phyloP scores from a whole-genome alignment of 2,797 vertebrate genomes.

The Micrastur ruficollis region DNA sequence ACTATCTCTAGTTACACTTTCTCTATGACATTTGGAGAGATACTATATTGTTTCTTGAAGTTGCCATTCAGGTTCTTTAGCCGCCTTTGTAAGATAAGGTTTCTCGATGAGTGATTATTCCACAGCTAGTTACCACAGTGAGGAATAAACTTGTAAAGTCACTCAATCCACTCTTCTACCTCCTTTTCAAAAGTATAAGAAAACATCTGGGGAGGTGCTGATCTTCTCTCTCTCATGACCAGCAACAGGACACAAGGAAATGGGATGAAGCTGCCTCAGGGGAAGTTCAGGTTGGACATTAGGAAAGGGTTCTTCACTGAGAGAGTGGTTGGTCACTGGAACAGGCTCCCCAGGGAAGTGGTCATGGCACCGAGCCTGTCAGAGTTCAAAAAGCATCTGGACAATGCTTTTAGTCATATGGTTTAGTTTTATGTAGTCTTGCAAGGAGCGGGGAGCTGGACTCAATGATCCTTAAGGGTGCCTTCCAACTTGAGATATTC shows the following conservation, averaged over 20 bases:
- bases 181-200: background rate
- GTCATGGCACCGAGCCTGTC: background rate
- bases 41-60: background rate
- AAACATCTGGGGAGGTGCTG: background rate
- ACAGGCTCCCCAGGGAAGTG: background rate
- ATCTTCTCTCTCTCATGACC: background rate
- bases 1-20: background rate
- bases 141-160: background rate
- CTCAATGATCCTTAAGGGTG: fast-evolving
- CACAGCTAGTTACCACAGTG: background rate
- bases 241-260: background rate
- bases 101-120: background rate
- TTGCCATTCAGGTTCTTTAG: background rate
- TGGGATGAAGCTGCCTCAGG: fast-evolving
- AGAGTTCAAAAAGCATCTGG: background rate
- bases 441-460: background rate
- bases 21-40: background rate
- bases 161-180: background rate
- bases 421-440: background rate
- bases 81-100: background rate
- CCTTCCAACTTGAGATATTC: background rate
- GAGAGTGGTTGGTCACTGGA: background rate
- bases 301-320: background rate
- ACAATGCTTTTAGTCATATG: fast-evolving
- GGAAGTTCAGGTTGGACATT: background rate